Evolutionary conservation across 2,888 invertebrate genomes (phyloP), one percentile per base, ranked within the genome.

Genomic region (Dryobotodes eremita): DNA sequence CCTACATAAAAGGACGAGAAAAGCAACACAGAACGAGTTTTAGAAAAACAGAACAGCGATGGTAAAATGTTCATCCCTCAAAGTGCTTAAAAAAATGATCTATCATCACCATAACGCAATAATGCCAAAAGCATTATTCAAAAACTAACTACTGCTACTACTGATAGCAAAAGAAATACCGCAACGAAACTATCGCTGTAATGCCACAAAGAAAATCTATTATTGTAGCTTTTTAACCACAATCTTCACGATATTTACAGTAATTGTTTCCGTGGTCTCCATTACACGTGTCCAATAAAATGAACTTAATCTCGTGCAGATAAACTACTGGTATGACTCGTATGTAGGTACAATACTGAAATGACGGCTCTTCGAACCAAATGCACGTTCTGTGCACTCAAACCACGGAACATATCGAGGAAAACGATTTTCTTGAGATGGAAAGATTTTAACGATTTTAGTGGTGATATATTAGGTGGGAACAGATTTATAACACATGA

Each of bases 311-410:
- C 57, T 57, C 15, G 50, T 50, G 36, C 66, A 57, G 55, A 71
- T 42, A 74, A 42, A 69, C 64, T 68, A 26, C 26, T 75, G 23
- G 17, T 46, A 42, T 31, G 57, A 59, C 26, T 48, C 31, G 11
- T 53, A 64, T 31, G 64, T 42, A 42, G 3, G 10, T 50, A 48
- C 36, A 17, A 65, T 73, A 42, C 81, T 61, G 65, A 69, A 62
- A 62, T 50, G 76, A 61, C 61, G 64, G 57, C 78, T 80, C 20
- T 70, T 79, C 70, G n/a, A 48, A 50, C 73, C 74, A 76, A 85
- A 85, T 74, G 78, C 46, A 17, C 31, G 59, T 26, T n/a, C n/a
- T 61, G 57, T 17, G 61, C 17, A 80, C 57, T 62, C 53, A 13
- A 42, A 20, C 31, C 26, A 70, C n/a, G 36, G 65, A 84, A 79